Evolutionary conservation across 2,888 invertebrate species (phyloP), one percentile per base, ranked within the genome.

Genomic region (Synanthedon formicaeformis): DNA sequence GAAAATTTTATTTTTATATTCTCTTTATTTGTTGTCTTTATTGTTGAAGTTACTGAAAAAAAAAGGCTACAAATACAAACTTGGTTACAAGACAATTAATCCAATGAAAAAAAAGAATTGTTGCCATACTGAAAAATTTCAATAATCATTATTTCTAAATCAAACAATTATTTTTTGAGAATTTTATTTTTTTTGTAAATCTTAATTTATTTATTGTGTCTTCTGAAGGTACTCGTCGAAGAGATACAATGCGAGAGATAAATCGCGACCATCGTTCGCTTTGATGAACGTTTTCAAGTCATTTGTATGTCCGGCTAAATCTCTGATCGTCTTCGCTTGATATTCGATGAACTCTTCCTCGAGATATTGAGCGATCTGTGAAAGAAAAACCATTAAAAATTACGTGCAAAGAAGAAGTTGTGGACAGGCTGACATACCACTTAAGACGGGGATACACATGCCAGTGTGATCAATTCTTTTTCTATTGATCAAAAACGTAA

Each of bases 331-430:
- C 51, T 91, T 88, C 0, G 93, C 83, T 52, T 95, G 93, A 56
- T 90, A 78, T 65, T 91, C 90, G 53, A 94, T 87, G 81, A 94
- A 94, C 61, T 93, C 90, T 61, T 94, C 93, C 62, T 95, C 94
- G 2, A 96, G 71, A 69, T 91, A 94, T 60, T 93, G 92, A 13
- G 92, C 90, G 58, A 93, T 83, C 86, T 92, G 71, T 49, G 16
- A 1, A 13, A 49, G 1, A 49, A 49, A 8, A 16, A 14, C 0
- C 13, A 49, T 10, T 18, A 13, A 13, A 23, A 23, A 14, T 16
- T 49, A 49, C 5, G 4, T 16, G 5, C 18, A 13, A 5, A 45
- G 11, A 12, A 13, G 4, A 13, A 13, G n/a, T 4, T 13, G 8
- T 11, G 1, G 41, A 41, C 41, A 41, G 11, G 12, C 12, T 5